Conservation (phyloP, 2,888 invertebrate genomes). For the Bellardia pandia region DNA sequence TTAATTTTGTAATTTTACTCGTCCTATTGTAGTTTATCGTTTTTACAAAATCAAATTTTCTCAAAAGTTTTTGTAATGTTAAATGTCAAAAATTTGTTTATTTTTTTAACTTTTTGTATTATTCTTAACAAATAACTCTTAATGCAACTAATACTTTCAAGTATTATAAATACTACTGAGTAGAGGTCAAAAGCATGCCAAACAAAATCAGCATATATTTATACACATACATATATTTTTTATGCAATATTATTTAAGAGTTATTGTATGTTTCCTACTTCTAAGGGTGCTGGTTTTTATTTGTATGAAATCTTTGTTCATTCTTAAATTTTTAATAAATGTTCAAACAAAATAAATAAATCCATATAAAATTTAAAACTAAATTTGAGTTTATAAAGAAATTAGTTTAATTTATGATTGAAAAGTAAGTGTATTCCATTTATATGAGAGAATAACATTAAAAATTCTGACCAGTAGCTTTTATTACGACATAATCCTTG, state of each 20-base stretch:
- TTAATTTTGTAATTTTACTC: background rate
- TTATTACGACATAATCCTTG: too few relatives aligned
- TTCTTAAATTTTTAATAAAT: constrained; percentile 3
- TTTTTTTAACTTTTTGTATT: background rate
- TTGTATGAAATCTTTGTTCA: background rate
- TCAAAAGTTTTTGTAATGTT: background rate
- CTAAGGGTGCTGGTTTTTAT: background rate
- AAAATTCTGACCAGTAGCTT: too few relatives aligned
- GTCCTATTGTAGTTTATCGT: background rate
- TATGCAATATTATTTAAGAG: background rate
- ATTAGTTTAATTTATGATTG: background rate
- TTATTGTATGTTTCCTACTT: background rate
- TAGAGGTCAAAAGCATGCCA: background rate
- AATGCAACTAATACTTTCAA: background rate
- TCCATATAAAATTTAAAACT: background rate
- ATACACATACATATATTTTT: background rate
- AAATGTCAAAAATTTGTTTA: background rate
- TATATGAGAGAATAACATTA: too few relatives aligned
- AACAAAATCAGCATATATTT: background rate
- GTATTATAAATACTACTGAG: background rate
- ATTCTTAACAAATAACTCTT: background rate
- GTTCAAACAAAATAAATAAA: constrained; percentile 4
- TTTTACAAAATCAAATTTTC: background rate
- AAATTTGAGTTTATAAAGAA: background rate
- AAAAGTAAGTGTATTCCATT: background rate